Conservation (phyloP, 2,113 vertebrate species). For the Vidua macroura region DNA sequence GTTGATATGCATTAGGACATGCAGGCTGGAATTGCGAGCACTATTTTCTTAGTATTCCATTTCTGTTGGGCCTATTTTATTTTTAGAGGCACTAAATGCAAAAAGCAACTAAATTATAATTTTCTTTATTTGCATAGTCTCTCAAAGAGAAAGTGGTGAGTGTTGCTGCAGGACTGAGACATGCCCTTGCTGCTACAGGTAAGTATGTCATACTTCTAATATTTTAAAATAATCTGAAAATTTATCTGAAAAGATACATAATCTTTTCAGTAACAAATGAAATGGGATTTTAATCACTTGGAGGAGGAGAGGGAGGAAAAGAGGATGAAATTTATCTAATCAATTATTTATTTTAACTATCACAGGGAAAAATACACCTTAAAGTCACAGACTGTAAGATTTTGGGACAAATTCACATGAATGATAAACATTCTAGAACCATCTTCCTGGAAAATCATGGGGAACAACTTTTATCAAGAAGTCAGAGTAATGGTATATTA, state of each 20-base stretch:
- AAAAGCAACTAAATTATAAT: neutral
- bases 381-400: neutral
- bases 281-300: neutral
- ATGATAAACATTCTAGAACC: neutral
- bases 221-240: neutral
- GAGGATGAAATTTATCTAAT: neutral
- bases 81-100: neutral
- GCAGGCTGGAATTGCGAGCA: neutral
- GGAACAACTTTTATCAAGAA: neutral
- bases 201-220: neutral
- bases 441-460: neutral
- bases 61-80: neutral
- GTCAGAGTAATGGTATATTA: neutral
- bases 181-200: constrained; percentile 87
- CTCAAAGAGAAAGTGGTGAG: constrained; percentile 76
- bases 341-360: neutral
- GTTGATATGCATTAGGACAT: neutral
- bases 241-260: neutral
- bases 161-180: constrained; percentile 89
- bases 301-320: neutral
- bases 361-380: neutral
- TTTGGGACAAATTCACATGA: neutral
- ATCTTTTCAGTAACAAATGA: neutral
- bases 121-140: constrained; percentile 66
- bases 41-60: neutral